Base-by-base conservation (phyloP, 1,140 invertebrate species). In the Drosophila bocqueti region DNA sequence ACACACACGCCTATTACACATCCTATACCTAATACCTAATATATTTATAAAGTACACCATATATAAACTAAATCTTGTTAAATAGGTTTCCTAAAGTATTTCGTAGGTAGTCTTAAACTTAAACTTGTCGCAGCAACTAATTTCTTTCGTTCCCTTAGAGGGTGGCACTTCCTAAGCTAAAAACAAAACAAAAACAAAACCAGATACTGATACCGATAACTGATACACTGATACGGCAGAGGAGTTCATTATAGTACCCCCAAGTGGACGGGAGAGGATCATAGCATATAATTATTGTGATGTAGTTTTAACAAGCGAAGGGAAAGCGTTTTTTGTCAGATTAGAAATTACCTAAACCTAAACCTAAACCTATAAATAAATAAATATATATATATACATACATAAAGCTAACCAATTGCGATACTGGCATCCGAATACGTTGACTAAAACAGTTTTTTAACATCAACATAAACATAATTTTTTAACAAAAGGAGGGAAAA, bases 261-360 rank as follows among this genome's bases (percentile, higher is more conserved):
- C 40, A 24, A 29, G 58, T 60, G 36, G 67, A 65, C 45, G 59
- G 74, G 45, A 81, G 81, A 71, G 80, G 68, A 71, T 83, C 72
- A 55, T 92, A 92, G 91, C 83, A 92, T 92, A 79, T 92, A 92
- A 92, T 92, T 91, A 92, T 92, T 92, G 91, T 92, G 91, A 92
- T 92, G 91, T 92, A 92, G 91, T 91, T 91, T 89, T 82, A 92
- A 91, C 83, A 86, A 82, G 65, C 63, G 58, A 71, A 84, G 49
- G 10, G 54, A 55, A 72, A 43, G 43, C 43, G 34, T 49, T 57
- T 58, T 49, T 81, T 57, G 64, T 79, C 65, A 69, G 76, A 62
- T 49, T 73, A 73, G 69, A 76, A 81, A 90, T 64, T 89, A 79
- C 73, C 45, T 65, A 67, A 80, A 24, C 24, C 45, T 65, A 67